phyloP scores from a whole-genome alignment of 2,888 invertebrate genomes.

The Nipponacmea schrenckii region DNA sequence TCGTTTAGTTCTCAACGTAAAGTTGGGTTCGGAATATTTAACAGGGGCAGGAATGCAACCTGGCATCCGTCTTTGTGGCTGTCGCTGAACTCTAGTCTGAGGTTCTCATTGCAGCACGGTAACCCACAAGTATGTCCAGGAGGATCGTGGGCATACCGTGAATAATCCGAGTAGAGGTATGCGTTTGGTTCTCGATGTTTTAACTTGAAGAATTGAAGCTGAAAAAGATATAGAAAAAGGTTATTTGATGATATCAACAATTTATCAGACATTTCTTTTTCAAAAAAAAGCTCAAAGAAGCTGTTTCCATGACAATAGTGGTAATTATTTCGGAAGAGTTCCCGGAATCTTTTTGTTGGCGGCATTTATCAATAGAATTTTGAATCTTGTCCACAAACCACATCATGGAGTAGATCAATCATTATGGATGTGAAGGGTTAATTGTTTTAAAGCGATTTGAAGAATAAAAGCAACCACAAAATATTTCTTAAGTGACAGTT shows the following conservation, averaged over 20 bases:
- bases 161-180: constrained; percentile 37
- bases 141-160: constrained; percentile 55
- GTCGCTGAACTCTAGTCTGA: constrained; percentile 37
- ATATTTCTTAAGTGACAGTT: too few relatives aligned
- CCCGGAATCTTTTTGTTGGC: too few relatives aligned
- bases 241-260: neutral
- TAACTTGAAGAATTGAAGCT: constrained; percentile 12
- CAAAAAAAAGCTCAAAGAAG: too few relatives aligned
- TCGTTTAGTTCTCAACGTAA: constrained; percentile 41
- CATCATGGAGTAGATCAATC: too few relatives aligned
- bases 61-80: constrained; percentile 22
- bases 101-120: constrained; percentile 55
- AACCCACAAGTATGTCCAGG: constrained; percentile 61
- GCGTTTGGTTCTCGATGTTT: constrained; percentile 23
- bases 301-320: too few relatives aligned
- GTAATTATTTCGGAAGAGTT: too few relatives aligned
- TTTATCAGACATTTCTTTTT: too few relatives aligned
- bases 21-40: constrained; percentile 41
- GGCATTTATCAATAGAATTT: too few relatives aligned
- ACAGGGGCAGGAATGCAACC: constrained; percentile 17
- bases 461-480: too few relatives aligned
- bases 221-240: neutral
- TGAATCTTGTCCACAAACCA: too few relatives aligned
- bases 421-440: too few relatives aligned
- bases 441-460: too few relatives aligned